phyloP scores from a whole-genome alignment of 2,113 vertebrate species.

The Sinosuthora webbiana region DNA sequence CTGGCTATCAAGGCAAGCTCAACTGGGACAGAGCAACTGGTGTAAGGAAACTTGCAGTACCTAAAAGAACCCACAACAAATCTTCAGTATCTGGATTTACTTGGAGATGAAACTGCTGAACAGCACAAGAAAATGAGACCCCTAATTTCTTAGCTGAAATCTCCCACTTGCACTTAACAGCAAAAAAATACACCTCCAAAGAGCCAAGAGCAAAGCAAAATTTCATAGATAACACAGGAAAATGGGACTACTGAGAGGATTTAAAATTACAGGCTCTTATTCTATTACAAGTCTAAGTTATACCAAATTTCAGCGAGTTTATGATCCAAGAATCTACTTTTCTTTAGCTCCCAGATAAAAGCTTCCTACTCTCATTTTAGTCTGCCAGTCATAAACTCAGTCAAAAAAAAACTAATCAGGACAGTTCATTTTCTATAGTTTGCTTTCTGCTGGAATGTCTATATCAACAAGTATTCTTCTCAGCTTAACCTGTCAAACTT shows the following conservation, averaged over 20 bases:
- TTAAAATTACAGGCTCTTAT: background rate
- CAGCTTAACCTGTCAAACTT: background rate
- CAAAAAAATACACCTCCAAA: background rate
- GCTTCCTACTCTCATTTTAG: background rate
- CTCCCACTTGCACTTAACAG: background rate
- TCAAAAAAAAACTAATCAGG: background rate
- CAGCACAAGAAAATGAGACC: background rate
- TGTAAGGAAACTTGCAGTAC: background rate
- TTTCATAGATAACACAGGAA: background rate
- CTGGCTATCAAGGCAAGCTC: background rate
- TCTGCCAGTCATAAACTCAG: background rate
- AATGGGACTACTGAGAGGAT: background rate
- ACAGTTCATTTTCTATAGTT: background rate
- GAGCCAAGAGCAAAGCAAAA: background rate
- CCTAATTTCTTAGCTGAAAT: background rate
- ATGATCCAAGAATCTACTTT: background rate
- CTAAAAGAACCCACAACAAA: background rate
- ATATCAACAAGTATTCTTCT: background rate
- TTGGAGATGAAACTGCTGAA: background rate
- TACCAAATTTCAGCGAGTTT: background rate
- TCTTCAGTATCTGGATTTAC: background rate
- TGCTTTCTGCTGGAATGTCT: background rate
- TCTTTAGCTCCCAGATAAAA: background rate
- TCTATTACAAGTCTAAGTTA: background rate
- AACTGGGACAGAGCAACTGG: background rate